Percentiles rank a stretch among this genome's conserved stretches.
Evolutionary conservation across 2,888 invertebrate species (phyloP).

Genomic region (Thysanoteuthis rhombus): DNA sequence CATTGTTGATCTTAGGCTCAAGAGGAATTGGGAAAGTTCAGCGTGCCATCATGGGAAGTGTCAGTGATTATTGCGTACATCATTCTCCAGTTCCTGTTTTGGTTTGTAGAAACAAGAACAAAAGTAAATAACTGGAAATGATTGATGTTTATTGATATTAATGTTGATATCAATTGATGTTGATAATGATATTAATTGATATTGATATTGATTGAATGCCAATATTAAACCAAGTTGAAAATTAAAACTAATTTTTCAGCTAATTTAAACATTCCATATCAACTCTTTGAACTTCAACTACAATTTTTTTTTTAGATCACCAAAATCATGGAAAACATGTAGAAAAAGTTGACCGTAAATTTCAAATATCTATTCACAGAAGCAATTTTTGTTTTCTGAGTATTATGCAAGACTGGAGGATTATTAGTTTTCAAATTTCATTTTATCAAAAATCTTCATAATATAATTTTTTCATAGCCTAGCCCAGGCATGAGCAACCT

Average conservation of each 20-base stretch:
- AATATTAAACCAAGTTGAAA: not conserved
- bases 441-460: not conserved
- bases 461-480: not conserved
- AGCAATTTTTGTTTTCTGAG: not conserved
- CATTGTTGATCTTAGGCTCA: not conserved
- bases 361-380: not conserved
- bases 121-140: not conserved
- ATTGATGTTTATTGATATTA: not conserved
- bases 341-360: not conserved
- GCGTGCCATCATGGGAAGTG: conserved; percentile 25
- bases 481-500: no score
- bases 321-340: not conserved
- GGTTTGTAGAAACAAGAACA: conserved; percentile 14
- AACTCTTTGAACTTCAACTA: not conserved
- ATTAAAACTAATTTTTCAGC: not conserved
- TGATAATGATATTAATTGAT: not conserved
- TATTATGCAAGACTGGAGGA: no score
- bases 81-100: conserved; percentile 12
- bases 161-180: not conserved
- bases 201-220: not conserved
- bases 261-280: not conserved
- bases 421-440: not conserved
- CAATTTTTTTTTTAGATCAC: not conserved
- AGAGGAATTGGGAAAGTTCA: conserved; percentile 30
- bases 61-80: conserved; percentile 28